Conservation (phyloP, 53 echinoderm and acorn worm genomes). For the Holothuria scabra region DNA sequence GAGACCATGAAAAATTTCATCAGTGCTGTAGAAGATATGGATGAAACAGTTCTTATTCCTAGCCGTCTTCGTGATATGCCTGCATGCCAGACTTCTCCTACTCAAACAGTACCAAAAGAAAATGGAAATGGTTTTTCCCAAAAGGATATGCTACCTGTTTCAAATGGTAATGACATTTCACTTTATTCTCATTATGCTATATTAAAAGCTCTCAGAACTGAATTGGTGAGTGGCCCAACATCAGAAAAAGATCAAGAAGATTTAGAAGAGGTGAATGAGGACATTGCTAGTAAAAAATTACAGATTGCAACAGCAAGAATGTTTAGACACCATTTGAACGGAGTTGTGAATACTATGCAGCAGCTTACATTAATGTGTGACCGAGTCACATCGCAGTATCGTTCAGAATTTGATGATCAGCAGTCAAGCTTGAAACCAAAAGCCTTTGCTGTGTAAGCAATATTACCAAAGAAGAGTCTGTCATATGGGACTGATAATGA, state of each 20-base stretch:
- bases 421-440: constrained; percentile 88
- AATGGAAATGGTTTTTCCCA: neutral
- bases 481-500: too few relatives aligned
- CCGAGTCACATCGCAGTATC: constrained; percentile 77
- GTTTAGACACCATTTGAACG: constrained; percentile 89
- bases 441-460: constrained; percentile 62
- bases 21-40: constrained; percentile 96
- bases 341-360: constrained; percentile 77
- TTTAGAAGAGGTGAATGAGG: constrained; percentile 37
- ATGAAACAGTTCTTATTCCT: constrained; percentile 94
- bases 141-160: constrained; percentile 7
- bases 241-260: constrained; percentile 30
- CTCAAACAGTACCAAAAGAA: neutral
- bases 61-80: constrained; percentile 94
- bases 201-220: constrained; percentile 90
- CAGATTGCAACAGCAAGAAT: constrained; percentile 74
- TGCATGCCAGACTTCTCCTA: constrained; percentile 39
- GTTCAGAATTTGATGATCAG: constrained; percentile 86
- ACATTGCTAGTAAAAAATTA: constrained; percentile 52
- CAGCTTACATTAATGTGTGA: constrained; percentile 89
- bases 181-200: constrained; percentile 88
- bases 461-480: too few relatives aligned
- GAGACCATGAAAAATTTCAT: constrained; percentile 96
- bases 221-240: constrained; percentile 79
- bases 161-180: constrained; percentile 55